phyloP scores from a whole-genome alignment of 2,888 invertebrate species.

The Xestia ashworthii region DNA sequence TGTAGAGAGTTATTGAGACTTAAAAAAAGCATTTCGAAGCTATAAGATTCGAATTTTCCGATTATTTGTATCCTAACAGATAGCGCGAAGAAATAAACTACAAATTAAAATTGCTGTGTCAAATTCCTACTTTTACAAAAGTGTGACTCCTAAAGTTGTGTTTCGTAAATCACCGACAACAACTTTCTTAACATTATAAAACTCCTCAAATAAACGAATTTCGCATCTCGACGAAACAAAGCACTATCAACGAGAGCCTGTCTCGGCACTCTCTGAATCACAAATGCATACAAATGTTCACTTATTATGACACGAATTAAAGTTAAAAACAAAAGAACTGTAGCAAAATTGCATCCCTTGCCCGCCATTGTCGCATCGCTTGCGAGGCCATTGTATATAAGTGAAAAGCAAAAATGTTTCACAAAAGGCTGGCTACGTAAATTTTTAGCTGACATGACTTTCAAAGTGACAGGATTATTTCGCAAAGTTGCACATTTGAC shows the following conservation, averaged over 20 bases:
- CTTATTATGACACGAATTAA: slow-evolving; percentile 52
- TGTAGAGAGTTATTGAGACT: too few relatives aligned
- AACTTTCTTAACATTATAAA: background rate
- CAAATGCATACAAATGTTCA: slow-evolving; percentile 52
- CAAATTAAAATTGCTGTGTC: too few relatives aligned
- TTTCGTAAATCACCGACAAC: slow-evolving; percentile 2
- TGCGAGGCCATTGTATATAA: slow-evolving; percentile 49
- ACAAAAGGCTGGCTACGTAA: slow-evolving; percentile 52
- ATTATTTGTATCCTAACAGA: too few relatives aligned
- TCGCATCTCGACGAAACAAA: slow-evolving; percentile 7
- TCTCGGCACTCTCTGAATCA: slow-evolving; percentile 28
- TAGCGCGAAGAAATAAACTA: too few relatives aligned
- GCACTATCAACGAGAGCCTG: slow-evolving; percentile 12
- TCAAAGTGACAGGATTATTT: slow-evolving; percentile 53
- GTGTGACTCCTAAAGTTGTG: background rate
- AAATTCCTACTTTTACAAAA: background rate
- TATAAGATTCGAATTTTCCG: too few relatives aligned
- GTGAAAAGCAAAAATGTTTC: slow-evolving; percentile 58
- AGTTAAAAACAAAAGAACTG: slow-evolving; percentile 53
- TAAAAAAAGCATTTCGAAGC: too few relatives aligned
- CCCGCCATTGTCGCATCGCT: slow-evolving; percentile 43
- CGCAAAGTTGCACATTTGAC: slow-evolving; percentile 47
- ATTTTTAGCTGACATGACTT: slow-evolving; percentile 45
- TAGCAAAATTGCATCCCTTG: slow-evolving; percentile 42
- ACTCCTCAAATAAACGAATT: background rate